These are phyloP conservation scores for Thalpophila matura DNA, from an alignment of 2,888 invertebrate species.

Conservation along the genomic window DNA sequence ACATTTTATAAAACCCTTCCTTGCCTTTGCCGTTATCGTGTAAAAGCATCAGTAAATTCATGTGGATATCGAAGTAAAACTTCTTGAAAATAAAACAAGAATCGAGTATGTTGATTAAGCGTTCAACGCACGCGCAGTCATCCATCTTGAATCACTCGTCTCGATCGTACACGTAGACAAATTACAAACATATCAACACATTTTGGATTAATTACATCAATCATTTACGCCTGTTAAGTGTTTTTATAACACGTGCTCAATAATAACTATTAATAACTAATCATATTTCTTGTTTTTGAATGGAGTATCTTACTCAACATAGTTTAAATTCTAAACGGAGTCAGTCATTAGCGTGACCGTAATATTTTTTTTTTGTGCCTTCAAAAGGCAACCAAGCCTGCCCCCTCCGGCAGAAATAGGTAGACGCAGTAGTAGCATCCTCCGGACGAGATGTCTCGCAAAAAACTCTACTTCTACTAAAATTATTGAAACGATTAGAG, in stretches of 20 bases:
- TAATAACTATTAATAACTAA: conserved; percentile 44
- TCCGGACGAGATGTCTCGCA: no score
- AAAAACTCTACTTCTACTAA: no score
- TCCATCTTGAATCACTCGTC: conserved; percentile 37
- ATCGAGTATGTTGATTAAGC: conserved; percentile 12
- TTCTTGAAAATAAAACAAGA: conserved; percentile 13
- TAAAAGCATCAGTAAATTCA: conserved; percentile 40
- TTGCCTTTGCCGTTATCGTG: conserved; percentile 10
- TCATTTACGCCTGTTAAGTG: conserved; percentile 35
- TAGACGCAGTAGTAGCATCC: no score
- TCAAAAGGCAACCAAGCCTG: no score
- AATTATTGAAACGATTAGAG: not conserved
- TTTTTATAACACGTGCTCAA: conserved; percentile 51
- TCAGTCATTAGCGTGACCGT: conserved; percentile 11
- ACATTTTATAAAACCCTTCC: conserved; percentile 14
- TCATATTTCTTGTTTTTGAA: conserved; percentile 45
- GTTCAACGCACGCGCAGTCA: conserved; percentile 21
- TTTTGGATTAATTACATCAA: conserved; percentile 51
- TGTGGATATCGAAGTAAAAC: not conserved
- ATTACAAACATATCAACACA: conserved; percentile 47
- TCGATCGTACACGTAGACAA: conserved; percentile 31
- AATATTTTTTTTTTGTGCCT: no score
- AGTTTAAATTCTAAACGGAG: conserved; percentile 11
- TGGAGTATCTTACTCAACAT: conserved; percentile 10
- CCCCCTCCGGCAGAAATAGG: no score